Base-by-base conservation (phyloP, 2,888 invertebrate genomes). In the Andrena hattorfiana region DNA sequence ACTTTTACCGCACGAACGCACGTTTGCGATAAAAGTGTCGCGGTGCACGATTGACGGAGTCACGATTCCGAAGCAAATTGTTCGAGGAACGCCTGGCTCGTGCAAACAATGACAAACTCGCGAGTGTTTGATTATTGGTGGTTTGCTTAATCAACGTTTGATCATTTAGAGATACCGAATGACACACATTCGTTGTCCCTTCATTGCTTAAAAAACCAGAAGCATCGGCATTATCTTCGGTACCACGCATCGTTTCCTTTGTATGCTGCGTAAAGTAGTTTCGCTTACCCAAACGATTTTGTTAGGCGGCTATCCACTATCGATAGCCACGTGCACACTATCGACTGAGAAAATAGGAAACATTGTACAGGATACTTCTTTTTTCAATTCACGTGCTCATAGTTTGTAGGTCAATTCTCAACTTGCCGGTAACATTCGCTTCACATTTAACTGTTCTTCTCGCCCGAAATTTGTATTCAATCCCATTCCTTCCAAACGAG, bases 21-120 rank as follows among this genome's bases (percentile, higher is more conserved):
- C 26, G 32, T 60, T 70, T 10, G 0, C 49, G 26, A 59, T 23
- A 49, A 77, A 70, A 70, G 42, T 51, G 49, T 32, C 79, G 13
- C 4, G 13, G 30, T 13, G 20, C 48, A 28, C 35, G 56, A 30
- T 64, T n/a, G 77, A 35, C 63, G 56, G 32, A 77, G 77, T 79
- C 66, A 69, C 77, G 79, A 56, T 35, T 79, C 62, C 7, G 70
- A 70, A 54, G 30, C 23, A 54, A 62, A 35, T 49, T 59, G 49
- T 51, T 74, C 80, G 16, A 30, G n/a, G 66, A 79, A 74, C 48
- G 69, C 26, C 32, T 16, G 23, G 20, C 23, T 67, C 62, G 63
- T 71, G 66, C 60, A 72, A 79, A 69, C 54, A 54, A 32, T 63
- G 42, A 73, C 23, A 51, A 64, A 74, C 49, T 51, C 20, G 59